phyloP scores from a whole-genome alignment of 2,113 vertebrate genomes.

The Diphyllodes magnificus region DNA sequence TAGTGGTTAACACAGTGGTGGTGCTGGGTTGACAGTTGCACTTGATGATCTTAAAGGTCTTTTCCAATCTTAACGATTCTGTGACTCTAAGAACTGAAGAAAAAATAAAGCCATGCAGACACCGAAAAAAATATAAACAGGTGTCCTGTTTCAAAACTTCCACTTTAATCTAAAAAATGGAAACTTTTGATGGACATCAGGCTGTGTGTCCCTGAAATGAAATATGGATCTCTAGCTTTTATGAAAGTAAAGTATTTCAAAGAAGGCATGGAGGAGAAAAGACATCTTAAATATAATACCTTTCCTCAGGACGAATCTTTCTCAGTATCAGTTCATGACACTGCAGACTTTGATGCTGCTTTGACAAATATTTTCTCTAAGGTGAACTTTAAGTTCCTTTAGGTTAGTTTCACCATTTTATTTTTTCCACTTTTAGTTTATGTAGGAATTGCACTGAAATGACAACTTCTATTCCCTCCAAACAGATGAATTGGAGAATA shows the following conservation, averaged over 20 bases:
- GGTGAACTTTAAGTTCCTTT: background rate
- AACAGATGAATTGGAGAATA: background rate
- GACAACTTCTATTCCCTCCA: background rate
- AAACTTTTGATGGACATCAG: background rate
- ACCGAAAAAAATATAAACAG: background rate
- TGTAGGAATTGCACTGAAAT: background rate
- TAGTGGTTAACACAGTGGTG: too few relatives aligned
- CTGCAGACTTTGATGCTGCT: conserved; percentile 24
- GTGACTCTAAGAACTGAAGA: background rate
- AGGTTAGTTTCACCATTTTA: background rate
- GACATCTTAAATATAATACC: conserved; percentile 4
- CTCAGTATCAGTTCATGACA: conserved; percentile 6
- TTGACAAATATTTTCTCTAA: conserved; percentile 49
- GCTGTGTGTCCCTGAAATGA: background rate
- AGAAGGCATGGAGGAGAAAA: background rate
- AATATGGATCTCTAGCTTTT: background rate
- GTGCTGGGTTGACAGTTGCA: background rate
- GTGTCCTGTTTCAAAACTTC: background rate
- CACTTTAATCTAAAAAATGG: background rate
- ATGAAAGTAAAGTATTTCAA: conserved; percentile 17
- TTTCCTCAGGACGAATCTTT: conserved; percentile 3
- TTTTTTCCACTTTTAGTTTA: background rate
- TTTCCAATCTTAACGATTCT: fast-evolving
- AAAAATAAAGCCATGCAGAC: background rate
- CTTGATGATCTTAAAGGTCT: background rate